phyloP scores from a whole-genome alignment of 2,113 vertebrate genomes.

The Alligator mississippiensis region DNA sequence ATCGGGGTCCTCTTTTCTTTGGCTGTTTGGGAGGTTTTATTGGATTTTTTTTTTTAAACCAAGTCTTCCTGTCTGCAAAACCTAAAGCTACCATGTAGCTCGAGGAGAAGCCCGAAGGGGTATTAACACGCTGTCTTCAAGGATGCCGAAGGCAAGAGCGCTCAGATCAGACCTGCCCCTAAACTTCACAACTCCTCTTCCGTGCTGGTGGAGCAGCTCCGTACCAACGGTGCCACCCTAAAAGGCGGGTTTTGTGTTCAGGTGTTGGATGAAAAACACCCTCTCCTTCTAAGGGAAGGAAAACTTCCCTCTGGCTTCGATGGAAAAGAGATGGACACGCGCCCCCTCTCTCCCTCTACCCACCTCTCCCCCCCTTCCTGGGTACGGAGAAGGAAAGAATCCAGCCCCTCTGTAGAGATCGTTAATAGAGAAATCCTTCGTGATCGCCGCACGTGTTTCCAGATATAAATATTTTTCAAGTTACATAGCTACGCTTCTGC shows the following conservation, averaged over 20 bases:
- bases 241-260: background rate
- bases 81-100: background rate
- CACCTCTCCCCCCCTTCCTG: background rate
- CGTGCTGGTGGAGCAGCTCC: background rate
- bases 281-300: fast-evolving
- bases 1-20: fast-evolving
- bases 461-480: slow-evolving; percentile 22
- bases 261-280: background rate
- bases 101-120: background rate
- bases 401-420: background rate
- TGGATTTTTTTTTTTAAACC: background rate
- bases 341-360: background rate
- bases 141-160: too few species aligned
- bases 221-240: fast-evolving
- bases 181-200: background rate
- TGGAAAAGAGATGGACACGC: background rate
- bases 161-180: too few species aligned
- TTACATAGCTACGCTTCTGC: slow-evolving; percentile 15
- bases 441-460: background rate
- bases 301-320: background rate
- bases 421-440: background rate
- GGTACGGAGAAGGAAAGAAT: background rate
- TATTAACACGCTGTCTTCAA: background rate
- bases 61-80: background rate
- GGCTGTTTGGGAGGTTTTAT: fast-evolving